Evolutionary conservation across 2,113 vertebrate genomes (phyloP), one percentile per base, ranked within the genome.

Genomic region (Cyanoramphus novaezelandiae): DNA sequence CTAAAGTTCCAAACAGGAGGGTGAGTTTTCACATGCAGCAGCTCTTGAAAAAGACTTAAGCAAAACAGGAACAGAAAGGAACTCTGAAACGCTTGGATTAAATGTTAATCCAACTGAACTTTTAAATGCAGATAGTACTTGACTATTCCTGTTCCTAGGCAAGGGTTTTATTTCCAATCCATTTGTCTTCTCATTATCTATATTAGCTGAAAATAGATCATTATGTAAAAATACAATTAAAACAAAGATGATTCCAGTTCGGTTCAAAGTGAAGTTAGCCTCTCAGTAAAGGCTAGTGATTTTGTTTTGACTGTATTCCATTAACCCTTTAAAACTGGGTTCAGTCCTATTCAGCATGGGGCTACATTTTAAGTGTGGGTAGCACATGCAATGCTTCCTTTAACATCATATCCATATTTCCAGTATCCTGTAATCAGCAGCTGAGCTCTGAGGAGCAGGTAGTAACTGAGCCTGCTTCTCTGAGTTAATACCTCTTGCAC

Each of bases 161-260:
- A 77, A 92, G 17, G 33, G 33, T 29, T 52, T 88, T 4, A 39
- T 88, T 96, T 94, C 41, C n/a, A 70, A 92, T 46, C n/a, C 25
- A 9, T 49, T 12, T 28, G 2, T 46, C 67, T 85, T 77, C 43
- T 82, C 43, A 25, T 46, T 29, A 60, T 39, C 39, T 6, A 23
- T 44, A 23, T 82, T 88, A 74, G 69, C 67, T 74, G 71, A 67
- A 68, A 92, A 93, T 39, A 68, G 15, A 70, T 86, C 49, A 28
- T 55, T 43, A 19, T 28, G 27, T 63, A 33, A 59, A 74, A 50
- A 59, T 24, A 11, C 31, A 75, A 29, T 55, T 53, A 57, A 59
- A 88, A 67, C 6, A 55, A 86, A 93, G 50, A 55, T 63, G n/a
- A 18, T 17, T 37, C 18, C 17, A 50, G n/a, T 27, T 37, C 23